Conservation (phyloP, 1,140 invertebrate species). For the Nixonia krombeini region DNA sequence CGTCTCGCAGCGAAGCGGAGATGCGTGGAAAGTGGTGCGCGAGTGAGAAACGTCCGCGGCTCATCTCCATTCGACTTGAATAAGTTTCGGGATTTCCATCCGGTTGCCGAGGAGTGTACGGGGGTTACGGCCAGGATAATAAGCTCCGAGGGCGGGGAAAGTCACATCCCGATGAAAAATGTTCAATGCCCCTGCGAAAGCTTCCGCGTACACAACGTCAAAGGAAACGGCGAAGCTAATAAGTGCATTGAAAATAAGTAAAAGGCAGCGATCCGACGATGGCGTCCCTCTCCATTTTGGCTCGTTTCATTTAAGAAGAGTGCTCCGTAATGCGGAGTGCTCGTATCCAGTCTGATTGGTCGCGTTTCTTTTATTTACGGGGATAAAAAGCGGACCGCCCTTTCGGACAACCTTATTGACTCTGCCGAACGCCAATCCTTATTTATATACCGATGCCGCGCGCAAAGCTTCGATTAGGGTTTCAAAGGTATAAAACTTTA, state of each 20-base stretch:
- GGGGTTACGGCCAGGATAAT: too few relatives aligned
- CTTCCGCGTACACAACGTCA: not conserved
- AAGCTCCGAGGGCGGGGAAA: too few relatives aligned
- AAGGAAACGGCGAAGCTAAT: not conserved
- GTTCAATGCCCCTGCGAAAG: too few relatives aligned
- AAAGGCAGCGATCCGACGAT: not conserved
- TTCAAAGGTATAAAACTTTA: not conserved
- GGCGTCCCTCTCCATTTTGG: not conserved
- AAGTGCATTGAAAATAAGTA: conserved; percentile 1
- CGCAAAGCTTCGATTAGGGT: not conserved
- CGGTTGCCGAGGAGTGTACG: not conserved
- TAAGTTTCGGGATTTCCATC: not conserved
- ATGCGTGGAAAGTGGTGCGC: not conserved
- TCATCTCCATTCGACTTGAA: not conserved
- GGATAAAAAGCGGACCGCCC: not conserved
- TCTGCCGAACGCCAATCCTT: not conserved
- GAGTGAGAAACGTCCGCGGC: not conserved
- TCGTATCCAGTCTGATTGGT: not conserved
- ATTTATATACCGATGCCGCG: not conserved
- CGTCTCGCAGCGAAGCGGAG: too few relatives aligned
- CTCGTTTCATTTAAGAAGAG: not conserved
- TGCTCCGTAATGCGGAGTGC: not conserved
- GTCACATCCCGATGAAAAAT: too few relatives aligned
- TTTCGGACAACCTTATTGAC: not conserved
- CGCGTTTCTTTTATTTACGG: not conserved